Conservation (phyloP, 2,888 invertebrate genomes). For the Aelia acuminata region DNA sequence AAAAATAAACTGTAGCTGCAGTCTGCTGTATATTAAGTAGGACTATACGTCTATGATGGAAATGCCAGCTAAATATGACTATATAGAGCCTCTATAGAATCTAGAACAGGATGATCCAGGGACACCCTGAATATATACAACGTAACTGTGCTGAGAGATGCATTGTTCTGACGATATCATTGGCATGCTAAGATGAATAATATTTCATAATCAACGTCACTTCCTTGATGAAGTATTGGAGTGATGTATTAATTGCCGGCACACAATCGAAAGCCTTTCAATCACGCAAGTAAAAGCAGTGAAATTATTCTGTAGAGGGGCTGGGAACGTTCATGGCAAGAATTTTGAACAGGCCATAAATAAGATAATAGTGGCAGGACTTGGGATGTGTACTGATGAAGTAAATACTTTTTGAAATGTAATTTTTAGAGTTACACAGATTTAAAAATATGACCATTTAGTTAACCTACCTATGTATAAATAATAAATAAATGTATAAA, state of each 20-base stretch:
- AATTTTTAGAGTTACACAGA: too few species aligned
- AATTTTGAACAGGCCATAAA: not conserved
- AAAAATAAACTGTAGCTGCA: too few species aligned
- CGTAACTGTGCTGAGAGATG: too few species aligned
- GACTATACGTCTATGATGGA: too few species aligned
- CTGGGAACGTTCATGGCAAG: not conserved
- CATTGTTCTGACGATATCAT: not conserved
- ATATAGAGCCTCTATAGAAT: too few species aligned
- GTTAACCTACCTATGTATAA: too few species aligned
- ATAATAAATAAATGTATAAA: too few species aligned
- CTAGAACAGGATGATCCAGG: too few species aligned
- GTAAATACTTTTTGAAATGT: not conserved
- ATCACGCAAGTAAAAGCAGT: not conserved
- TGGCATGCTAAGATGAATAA: not conserved
- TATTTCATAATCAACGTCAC: not conserved
- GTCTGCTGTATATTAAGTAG: too few species aligned
- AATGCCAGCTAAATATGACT: too few species aligned
- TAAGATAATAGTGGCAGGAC: not conserved
- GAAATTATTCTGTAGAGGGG: not conserved
- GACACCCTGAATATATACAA: too few species aligned
- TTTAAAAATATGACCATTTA: too few species aligned
- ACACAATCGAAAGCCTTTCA: not conserved
- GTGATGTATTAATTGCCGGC: not conserved
- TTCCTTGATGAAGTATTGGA: not conserved
- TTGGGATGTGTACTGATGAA: not conserved